phyloP scores from a whole-genome alignment of 35 echinoderm and acorn worm species.

The Heliocidaris tuberculata region DNA sequence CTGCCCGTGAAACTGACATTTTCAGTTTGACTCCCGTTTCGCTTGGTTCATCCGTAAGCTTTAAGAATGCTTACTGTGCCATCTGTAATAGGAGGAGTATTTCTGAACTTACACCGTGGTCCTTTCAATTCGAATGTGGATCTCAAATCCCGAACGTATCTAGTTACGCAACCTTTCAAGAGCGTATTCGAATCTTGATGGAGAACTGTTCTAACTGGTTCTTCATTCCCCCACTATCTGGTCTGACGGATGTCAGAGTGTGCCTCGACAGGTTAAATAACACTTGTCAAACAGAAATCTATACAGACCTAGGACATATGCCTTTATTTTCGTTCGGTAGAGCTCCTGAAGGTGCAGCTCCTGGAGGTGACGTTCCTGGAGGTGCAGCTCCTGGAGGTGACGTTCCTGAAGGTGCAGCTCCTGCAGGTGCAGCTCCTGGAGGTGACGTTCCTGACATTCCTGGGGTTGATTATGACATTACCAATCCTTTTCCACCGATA shows the following conservation, averaged over 20 bases:
- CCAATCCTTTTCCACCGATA: neutral
- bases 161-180: neutral
- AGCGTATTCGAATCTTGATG: neutral
- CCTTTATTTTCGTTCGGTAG: no score
- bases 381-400: no score
- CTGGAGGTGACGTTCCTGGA: no score
- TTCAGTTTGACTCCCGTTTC: neutral
- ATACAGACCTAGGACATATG: neutral
- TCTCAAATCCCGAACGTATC: neutral
- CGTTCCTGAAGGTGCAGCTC: no score
- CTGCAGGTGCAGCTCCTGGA: no score
- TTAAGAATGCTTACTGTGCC: conserved; percentile 1
- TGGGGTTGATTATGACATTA: no score
- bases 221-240: neutral
- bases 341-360: no score
- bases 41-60: neutral
- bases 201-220: neutral
- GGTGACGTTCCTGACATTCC: no score
- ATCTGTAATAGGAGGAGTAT: neutral
- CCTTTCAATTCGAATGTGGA: neutral
- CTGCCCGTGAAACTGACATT: neutral
- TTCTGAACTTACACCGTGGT: neutral
- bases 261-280: neutral
- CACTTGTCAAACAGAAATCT: neutral
- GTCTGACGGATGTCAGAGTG: neutral